phyloP scores from a whole-genome alignment of 1,140 invertebrate genomes.

The Drosophila arawakana region DNA sequence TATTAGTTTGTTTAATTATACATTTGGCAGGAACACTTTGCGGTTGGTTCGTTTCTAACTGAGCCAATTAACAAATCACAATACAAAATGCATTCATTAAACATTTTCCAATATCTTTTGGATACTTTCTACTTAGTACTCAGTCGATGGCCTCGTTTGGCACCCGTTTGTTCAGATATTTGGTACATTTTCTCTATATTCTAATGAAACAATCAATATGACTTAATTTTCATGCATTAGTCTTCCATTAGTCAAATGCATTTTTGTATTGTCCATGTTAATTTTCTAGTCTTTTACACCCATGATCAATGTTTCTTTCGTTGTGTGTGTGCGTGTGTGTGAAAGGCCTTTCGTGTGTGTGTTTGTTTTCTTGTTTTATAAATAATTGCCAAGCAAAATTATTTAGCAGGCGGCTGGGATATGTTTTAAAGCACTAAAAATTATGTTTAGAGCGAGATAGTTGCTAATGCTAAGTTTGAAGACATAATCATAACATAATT shows the following conservation, averaged over 20 bases:
- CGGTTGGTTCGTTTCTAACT: conserved; percentile 47
- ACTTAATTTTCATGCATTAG: background rate
- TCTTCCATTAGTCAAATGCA: conserved; percentile 38
- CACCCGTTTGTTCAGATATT: conserved; percentile 23
- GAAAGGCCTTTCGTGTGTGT: conserved; percentile 32
- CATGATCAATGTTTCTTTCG: conserved; percentile 27
- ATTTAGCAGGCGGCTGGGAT: conserved; percentile 57
- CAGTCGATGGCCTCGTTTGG: conserved; percentile 31
- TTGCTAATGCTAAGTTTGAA: conserved; percentile 35
- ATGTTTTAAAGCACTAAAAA: conserved; percentile 64
- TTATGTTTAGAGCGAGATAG: background rate
- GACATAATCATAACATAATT: conserved; percentile 62
- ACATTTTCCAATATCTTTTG: conserved; percentile 21
- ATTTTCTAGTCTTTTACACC: conserved; percentile 40
- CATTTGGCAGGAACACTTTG: conserved; percentile 53
- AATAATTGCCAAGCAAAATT: conserved; percentile 62
- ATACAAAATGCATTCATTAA: conserved; percentile 38
- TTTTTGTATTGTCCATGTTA: conserved; percentile 50
- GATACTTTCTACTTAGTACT: conserved; percentile 28
- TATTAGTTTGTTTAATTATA: conserved; percentile 28
- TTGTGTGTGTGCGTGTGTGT: conserved; percentile 23
- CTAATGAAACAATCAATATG: conserved; percentile 39
- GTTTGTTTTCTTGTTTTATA: conserved; percentile 21
- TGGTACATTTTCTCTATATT: conserved; percentile 25
- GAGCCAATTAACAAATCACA: conserved; percentile 52